phyloP scores from a whole-genome alignment of 2,113 vertebrate genomes.

The Shinisaurus crocodilurus region DNA sequence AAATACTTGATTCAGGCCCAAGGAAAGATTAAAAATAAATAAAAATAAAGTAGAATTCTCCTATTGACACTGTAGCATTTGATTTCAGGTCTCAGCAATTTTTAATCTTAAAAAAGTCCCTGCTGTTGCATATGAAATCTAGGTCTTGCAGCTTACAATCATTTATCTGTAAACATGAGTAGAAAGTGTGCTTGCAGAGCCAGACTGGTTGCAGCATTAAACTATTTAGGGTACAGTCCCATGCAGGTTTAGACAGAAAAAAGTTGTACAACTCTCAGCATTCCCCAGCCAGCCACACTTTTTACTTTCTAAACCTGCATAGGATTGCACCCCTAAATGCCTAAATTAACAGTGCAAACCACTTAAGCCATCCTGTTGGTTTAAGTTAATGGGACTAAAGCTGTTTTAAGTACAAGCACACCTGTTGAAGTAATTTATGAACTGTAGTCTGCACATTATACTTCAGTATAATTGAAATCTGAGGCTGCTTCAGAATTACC shows the following conservation, averaged over 20 bases:
- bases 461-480: background rate
- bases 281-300: no score
- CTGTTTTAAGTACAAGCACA: background rate
- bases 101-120: background rate
- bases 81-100: background rate
- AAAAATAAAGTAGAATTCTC: background rate
- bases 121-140: background rate
- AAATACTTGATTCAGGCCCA: background rate
- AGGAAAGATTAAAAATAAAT: background rate
- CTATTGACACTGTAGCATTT: background rate
- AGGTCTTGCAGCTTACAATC: background rate
- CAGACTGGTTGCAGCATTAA: background rate
- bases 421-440: background rate
- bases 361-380: no score
- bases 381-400: background rate
- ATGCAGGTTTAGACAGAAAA: no score
- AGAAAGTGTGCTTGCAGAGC: background rate
- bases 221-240: no score
- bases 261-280: no score
- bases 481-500: no score
- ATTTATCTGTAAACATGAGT: background rate
- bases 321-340: no score
- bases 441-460: background rate
- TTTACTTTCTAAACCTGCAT: no score
- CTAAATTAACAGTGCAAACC: background rate